These are phyloP conservation scores for Aphaenogaster ashmeadi DNA, from an alignment of 1,140 invertebrate genomes.

Conservation along the genomic window DNA sequence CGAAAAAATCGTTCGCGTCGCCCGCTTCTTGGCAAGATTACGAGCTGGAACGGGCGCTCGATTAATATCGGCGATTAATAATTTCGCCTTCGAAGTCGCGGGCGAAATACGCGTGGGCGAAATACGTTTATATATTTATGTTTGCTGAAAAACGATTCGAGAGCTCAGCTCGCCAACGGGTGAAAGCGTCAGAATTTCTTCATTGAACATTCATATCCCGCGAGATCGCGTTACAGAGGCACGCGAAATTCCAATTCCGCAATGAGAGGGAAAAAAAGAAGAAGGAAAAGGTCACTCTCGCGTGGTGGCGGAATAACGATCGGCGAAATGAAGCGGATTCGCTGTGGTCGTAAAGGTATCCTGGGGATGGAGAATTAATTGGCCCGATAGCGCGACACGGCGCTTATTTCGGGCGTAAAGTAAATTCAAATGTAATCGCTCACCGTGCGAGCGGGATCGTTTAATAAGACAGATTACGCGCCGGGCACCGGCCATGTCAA, in stretches of 20 bases:
- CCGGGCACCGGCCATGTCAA: slow-evolving; percentile 48
- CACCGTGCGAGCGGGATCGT: slow-evolving; percentile 22
- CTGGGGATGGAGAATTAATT: slow-evolving; percentile 59
- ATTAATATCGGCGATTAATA: slow-evolving; percentile 9
- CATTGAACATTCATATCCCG: not conserved
- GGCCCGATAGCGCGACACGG: slow-evolving; percentile 54
- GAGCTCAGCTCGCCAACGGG: not conserved
- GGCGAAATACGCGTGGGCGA: not conserved
- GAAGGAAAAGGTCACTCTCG: slow-evolving; percentile 13
- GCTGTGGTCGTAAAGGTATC: slow-evolving; percentile 58
- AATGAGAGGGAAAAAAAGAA: not conserved
- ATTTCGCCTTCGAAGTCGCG: not conserved
- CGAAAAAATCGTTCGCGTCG: not conserved
- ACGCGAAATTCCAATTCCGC: not conserved
- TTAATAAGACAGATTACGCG: slow-evolving; percentile 67
- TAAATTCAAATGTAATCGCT: slow-evolving; percentile 64
- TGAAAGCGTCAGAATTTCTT: slow-evolving; percentile 39
- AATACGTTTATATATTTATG: not conserved
- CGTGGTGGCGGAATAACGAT: not conserved
- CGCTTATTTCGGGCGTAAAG: slow-evolving; percentile 47
- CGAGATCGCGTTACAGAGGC: not conserved
- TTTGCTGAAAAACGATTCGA: slow-evolving; percentile 6
- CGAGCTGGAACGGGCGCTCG: not conserved
- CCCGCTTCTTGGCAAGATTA: not conserved
- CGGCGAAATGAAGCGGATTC: slow-evolving; percentile 52